Percentiles rank a stretch among this genome's conserved stretches.
phyloP scores from a whole-genome alignment of 2,797 vertebrate species.

The Epinephelus coioides region DNA sequence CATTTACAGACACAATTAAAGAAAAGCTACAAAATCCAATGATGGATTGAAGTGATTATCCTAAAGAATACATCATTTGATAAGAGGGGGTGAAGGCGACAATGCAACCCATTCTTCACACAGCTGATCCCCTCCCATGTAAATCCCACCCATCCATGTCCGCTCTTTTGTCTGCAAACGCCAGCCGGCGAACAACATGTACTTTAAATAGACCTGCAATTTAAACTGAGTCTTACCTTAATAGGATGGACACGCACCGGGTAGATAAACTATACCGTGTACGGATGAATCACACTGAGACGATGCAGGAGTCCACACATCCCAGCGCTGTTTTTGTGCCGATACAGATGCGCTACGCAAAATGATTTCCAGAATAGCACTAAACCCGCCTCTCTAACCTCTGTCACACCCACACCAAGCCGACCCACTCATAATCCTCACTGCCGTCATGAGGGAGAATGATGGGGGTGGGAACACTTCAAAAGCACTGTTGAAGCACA shows the following conservation, averaged over 20 bases:
- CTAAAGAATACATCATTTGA: slow-evolving; percentile 2
- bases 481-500: not conserved
- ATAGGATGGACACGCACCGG: not conserved
- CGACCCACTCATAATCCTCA: no score
- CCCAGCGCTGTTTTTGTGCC: slow-evolving; percentile 18
- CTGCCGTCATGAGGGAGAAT: slow-evolving; percentile 10
- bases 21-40: not conserved
- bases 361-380: slow-evolving; percentile 70
- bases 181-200: slow-evolving; percentile 41
- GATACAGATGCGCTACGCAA: slow-evolving; percentile 81
- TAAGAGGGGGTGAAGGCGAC: slow-evolving; percentile 42
- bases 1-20: not conserved
- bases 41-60: not conserved
- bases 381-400: slow-evolving; percentile 73
- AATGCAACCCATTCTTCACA: slow-evolving; percentile 61
- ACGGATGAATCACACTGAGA: slow-evolving; percentile 20
- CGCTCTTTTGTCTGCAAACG: slow-evolving; percentile 78
- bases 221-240: slow-evolving; percentile 68
- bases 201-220: not conserved
- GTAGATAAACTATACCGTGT: not conserved
- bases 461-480: not conserved
- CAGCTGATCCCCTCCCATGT: slow-evolving; percentile 83
- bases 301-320: slow-evolving; percentile 17
- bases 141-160: slow-evolving; percentile 86
- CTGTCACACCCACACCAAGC: slow-evolving; percentile 31